phyloP scores from a whole-genome alignment of 2,113 vertebrate species.

The Tringa solitaria region DNA sequence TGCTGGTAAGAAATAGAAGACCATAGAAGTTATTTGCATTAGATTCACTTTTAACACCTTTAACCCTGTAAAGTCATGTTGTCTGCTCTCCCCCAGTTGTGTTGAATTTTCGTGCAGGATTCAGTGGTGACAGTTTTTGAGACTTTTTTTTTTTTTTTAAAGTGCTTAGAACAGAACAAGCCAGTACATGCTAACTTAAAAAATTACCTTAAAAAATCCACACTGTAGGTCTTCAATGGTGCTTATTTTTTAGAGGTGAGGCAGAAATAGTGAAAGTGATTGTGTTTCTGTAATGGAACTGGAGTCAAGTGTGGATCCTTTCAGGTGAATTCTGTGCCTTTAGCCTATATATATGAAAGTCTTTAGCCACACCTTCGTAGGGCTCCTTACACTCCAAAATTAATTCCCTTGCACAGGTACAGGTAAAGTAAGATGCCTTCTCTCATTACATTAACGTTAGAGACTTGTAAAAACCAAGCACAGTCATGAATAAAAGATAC shows the following conservation, averaged over 20 bases:
- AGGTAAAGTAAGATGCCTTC: not conserved
- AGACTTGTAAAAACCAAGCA: not conserved
- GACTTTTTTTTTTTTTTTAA: not conserved
- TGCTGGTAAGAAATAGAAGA: not conserved
- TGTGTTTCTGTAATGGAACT: not conserved
- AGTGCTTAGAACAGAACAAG: not conserved
- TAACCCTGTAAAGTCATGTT: not conserved
- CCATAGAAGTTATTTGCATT: not conserved
- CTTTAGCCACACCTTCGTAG: not conserved
- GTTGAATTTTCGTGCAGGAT: not conserved
- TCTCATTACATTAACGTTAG: not conserved
- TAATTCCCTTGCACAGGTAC: not conserved
- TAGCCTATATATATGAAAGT: not conserved
- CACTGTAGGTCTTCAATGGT: not conserved
- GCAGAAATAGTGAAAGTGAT: not conserved
- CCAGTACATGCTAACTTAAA: not conserved
- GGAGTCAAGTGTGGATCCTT: not conserved
- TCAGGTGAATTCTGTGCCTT: not conserved
- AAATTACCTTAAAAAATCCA: not conserved
- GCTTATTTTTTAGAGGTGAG: not conserved
- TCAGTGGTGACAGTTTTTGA: not conserved
- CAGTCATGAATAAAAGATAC: not conserved
- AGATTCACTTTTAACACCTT: not conserved
- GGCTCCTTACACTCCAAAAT: not conserved
- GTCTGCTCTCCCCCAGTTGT: accelerated